Percentiles rank a stretch among this genome's conserved stretches.
These are phyloP conservation scores for Thamnophis sirtalis DNA, from an alignment of 2,113 vertebrate species.

Conservation along the genomic window DNA sequence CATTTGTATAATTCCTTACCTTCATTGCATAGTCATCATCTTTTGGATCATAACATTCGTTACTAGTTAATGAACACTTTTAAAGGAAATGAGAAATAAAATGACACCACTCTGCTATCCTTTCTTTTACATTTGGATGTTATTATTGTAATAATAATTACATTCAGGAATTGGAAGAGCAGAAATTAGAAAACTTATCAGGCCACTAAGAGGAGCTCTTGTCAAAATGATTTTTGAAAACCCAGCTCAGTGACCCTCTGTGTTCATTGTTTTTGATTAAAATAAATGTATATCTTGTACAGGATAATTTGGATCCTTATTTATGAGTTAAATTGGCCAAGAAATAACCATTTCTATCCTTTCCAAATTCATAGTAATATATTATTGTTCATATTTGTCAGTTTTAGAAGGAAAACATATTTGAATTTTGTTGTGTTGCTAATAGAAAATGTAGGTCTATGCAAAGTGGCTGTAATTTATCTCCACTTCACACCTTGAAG, in stretches of 20 bases:
- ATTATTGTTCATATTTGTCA: not conserved
- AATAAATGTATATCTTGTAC: not conserved
- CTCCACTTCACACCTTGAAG: not conserved
- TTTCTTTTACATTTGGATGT: not conserved
- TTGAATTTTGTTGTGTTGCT: not conserved
- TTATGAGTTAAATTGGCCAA: not conserved
- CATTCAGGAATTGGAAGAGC: not conserved
- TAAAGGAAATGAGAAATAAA: not conserved
- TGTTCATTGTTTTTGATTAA: not conserved
- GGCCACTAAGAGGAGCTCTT: constrained; percentile 66
- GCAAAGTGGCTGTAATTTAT: not conserved
- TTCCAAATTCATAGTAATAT: not conserved
- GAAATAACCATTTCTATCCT: not conserved
- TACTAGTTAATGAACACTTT: not conserved
- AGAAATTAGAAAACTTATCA: constrained; percentile 17
- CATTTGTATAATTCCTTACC: not conserved
- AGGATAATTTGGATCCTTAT: not conserved
- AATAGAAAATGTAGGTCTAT: not conserved
- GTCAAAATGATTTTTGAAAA: constrained; percentile 33
- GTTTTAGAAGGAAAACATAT: not conserved
- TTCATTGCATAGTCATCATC: not conserved
- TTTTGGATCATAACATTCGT: not conserved
- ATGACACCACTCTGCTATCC: not conserved
- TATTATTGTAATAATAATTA: not conserved
- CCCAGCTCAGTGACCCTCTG: not conserved